Percentiles rank a stretch among this genome's conserved stretches.
phyloP scores from a whole-genome alignment of 2,113 vertebrate genomes.

The Glaucomys volans region DNA sequence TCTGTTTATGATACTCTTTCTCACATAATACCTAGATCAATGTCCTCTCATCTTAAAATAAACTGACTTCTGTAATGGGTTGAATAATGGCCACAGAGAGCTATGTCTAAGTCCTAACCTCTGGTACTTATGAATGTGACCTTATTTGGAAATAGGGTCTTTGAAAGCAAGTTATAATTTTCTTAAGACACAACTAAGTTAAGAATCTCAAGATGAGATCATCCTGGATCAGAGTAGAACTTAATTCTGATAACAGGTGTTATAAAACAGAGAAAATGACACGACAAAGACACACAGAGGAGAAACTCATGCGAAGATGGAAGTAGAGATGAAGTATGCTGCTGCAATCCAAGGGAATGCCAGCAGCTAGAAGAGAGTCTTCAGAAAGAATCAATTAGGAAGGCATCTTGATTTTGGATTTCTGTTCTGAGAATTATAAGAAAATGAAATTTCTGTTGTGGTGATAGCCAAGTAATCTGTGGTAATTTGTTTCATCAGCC shows the following conservation, averaged over 20 bases:
- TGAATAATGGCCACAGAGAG: not conserved
- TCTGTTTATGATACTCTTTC: constrained; percentile 14
- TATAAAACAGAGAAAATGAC: constrained; percentile 36
- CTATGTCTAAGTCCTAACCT: not conserved
- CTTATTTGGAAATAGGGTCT: constrained; percentile 31
- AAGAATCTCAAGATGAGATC: not conserved
- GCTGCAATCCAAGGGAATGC: not conserved
- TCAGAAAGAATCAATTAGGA: not conserved
- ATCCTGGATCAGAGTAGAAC: not conserved
- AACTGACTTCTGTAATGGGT: not conserved
- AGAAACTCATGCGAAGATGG: not conserved
- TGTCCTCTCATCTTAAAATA: constrained; percentile 4
- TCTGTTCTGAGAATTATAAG: not conserved
- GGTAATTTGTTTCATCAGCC: not conserved
- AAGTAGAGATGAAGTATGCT: not conserved
- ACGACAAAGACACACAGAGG: not conserved
- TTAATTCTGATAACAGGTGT: not conserved
- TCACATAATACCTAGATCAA: constrained; percentile 27
- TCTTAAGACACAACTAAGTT: not conserved
- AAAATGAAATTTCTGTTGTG: not conserved
- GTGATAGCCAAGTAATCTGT: not conserved
- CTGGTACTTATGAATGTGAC: not conserved
- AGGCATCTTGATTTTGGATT: not conserved
- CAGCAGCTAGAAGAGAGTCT: not conserved
- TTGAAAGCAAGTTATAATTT: not conserved